Conservation (phyloP, 2,113 vertebrate genomes). For the Spea multiplicata region DNA sequence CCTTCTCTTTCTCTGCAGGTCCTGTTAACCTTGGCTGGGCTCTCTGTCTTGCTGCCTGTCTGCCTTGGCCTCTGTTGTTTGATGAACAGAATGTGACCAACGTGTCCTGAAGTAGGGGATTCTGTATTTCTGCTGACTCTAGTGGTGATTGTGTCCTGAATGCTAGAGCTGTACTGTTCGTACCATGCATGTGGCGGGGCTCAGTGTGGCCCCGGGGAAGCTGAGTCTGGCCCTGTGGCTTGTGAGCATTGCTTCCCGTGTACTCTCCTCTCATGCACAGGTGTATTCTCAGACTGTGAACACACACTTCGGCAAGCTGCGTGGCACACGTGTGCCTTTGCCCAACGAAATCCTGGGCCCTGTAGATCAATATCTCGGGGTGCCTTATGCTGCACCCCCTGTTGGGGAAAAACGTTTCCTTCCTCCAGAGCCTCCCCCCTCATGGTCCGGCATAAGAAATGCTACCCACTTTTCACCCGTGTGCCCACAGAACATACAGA, state of each 20-base stretch:
- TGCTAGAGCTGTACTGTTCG: constrained; percentile 61
- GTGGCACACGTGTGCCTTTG: constrained; percentile 86
- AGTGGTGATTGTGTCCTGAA: constrained; percentile 66
- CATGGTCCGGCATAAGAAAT: constrained; percentile 97
- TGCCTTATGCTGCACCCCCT: constrained; percentile 86
- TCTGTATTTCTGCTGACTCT: constrained; percentile 56
- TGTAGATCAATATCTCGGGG: constrained; percentile 90
- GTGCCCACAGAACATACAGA: constrained; percentile 98
- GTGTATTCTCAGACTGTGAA: constrained; percentile 93
- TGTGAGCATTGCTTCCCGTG: constrained; percentile 75
- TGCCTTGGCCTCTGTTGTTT: constrained; percentile 48
- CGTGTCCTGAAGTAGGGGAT: constrained; percentile 53
- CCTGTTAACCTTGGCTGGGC: constrained; percentile 56
- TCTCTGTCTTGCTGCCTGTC: constrained; percentile 54
- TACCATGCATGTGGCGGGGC: constrained; percentile 75
- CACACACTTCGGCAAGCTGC: constrained; percentile 94
- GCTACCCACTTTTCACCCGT: constrained; percentile 96
- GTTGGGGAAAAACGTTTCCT: constrained; percentile 92
- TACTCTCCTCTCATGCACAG: constrained; percentile 72
- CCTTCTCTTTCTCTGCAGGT: constrained; percentile 54
- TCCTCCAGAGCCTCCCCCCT: constrained; percentile 90
- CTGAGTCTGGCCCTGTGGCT: constrained; percentile 78
- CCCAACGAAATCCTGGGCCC: constrained; percentile 96
- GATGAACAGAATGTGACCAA: constrained; percentile 53
- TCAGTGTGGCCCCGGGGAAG: constrained; percentile 63